phyloP scores from a whole-genome alignment of 2,888 invertebrate species.

The Scaptomyza caliginosa region DNA sequence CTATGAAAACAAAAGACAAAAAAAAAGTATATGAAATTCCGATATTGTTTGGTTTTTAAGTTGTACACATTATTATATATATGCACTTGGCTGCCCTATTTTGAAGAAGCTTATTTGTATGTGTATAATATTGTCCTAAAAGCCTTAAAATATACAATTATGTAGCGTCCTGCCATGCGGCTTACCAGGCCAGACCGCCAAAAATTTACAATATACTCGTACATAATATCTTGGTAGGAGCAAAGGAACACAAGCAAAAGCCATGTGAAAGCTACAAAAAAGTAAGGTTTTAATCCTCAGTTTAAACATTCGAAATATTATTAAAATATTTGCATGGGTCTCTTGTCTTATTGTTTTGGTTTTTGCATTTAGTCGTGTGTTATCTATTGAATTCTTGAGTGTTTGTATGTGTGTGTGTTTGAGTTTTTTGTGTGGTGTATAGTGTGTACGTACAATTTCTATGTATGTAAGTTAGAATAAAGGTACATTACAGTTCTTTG shows the following conservation, averaged over 20 bases:
- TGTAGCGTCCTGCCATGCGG: constrained; percentile 29
- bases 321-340: constrained; percentile 46
- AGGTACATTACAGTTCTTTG: constrained; percentile 73
- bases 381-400: constrained; percentile 9
- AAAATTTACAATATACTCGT: constrained; percentile 44
- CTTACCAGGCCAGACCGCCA: constrained; percentile 19
- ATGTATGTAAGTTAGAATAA: constrained; percentile 53
- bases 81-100: constrained; percentile 29
- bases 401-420: constrained; percentile 9
- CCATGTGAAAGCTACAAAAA: constrained; percentile 63
- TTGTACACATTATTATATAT: constrained; percentile 24
- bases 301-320: constrained; percentile 47
- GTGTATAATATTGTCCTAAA: constrained; percentile 74
- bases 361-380: constrained; percentile 19
- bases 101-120: constrained; percentile 31
- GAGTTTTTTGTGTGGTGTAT: constrained; percentile 3
- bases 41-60: constrained; percentile 34
- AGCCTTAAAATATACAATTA: constrained; percentile 70
- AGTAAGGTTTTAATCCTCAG: constrained; percentile 36
- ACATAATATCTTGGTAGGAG: constrained; percentile 59
- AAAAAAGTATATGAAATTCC: constrained; percentile 7
- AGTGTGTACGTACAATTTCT: constrained; percentile 39
- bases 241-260: constrained; percentile 76
- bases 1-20: constrained; percentile 30
- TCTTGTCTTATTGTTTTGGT: constrained; percentile 26